Conservation (phyloP, 2,113 vertebrate species). For the Verasper variegatus region DNA sequence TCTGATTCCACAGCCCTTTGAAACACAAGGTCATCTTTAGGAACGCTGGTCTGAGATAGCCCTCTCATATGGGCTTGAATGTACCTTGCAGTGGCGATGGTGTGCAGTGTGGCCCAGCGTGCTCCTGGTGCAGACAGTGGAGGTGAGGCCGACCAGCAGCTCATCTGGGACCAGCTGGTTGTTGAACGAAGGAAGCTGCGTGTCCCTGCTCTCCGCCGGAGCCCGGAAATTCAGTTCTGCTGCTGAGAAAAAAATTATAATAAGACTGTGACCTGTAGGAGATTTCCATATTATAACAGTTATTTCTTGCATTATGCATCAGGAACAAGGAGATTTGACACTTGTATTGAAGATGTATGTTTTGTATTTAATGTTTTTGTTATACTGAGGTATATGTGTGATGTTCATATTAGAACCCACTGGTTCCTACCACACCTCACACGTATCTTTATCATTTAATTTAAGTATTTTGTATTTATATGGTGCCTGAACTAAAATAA, state of each 20-base stretch:
- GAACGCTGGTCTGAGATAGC: not conserved
- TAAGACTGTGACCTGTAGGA: not conserved
- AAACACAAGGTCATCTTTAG: constrained; percentile 18
- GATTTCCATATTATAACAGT: not conserved
- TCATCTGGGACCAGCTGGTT: constrained; percentile 83
- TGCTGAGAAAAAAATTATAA: not conserved
- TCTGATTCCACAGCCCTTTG: constrained; percentile 79
- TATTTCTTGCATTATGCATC: no score
- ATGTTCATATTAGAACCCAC: no score
- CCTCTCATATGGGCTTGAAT: no score
- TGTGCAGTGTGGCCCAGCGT: constrained; percentile 59
- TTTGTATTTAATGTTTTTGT: no score
- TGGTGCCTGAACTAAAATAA: no score
- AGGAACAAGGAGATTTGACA: no score
- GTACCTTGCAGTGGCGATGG: constrained; percentile 66
- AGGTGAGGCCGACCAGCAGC: constrained; percentile 82
- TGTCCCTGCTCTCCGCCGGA: constrained; percentile 5
- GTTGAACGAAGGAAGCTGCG: constrained; percentile 24
- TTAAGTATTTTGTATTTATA: no score
- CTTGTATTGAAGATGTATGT: no score
- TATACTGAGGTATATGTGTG: no score
- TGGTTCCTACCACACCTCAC: no score
- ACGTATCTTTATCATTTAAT: no score
- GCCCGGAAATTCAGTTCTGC: constrained; percentile 18
- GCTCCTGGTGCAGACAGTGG: constrained; percentile 67